Base-by-base conservation (phyloP, 2,113 vertebrate genomes). In the Xenotilapia leptura region DNA sequence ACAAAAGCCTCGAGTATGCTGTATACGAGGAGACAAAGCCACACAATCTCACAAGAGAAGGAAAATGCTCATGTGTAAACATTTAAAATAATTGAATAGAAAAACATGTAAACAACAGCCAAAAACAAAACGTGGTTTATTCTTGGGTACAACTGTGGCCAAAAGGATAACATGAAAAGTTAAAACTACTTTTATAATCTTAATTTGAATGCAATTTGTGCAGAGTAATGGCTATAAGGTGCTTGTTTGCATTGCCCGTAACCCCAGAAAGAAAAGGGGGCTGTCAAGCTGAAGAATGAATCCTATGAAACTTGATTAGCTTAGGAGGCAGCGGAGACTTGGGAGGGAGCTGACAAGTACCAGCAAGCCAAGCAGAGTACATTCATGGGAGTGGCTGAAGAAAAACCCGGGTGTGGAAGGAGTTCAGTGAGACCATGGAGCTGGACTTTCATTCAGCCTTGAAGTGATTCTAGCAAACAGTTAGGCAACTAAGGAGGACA, bases 81-180 rank as follows among this genome's bases (percentile, higher is more conserved):
- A 26, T 73, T 73, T 45, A 1, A 73, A 60, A 19, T 10, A 60
- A 73, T 45, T 23, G 2, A 0, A 45, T 45, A 15, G 13, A 45
- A 73, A 45, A 45, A 26, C 40, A 0, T 0, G 1, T 73, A 45
- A 45, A 45, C 33, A 38, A 68, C 19, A 38, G 33, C 33, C 19
- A 68, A 68, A 68, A 68, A 5, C 60, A 38, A 73, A 73, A 26
- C 21, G 6, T 47, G 21, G 40, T 47, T 73, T 28, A 45, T 17
- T 15, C 21, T 11, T 45, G 40, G 6, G 0, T 42, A 28, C 40
- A 73, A 45, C 0, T 45, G 1, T 40, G 65, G 0, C 21, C 38
- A 73, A 26, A 15, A 42, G 4, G 13, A 73, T 73, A 26, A 45
- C 23, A 10, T 26, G 14, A 73, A 73, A 68, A 68, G 33, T 75